phyloP scores from a whole-genome alignment of 2,797 vertebrate species.

The Spondyliosoma cantharus region DNA sequence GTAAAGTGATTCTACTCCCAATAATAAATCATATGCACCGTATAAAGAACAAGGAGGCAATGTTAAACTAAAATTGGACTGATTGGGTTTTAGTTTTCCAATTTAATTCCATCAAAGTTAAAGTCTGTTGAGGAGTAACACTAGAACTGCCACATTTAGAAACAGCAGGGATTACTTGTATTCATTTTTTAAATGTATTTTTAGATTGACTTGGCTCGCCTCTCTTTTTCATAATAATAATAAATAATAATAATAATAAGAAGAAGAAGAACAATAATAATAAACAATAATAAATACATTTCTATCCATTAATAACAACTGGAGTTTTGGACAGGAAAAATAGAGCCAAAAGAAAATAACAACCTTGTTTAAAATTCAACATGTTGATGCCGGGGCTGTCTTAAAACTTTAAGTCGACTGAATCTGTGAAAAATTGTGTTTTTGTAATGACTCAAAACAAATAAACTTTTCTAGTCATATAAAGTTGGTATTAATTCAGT shows the following conservation, averaged over 20 bases:
- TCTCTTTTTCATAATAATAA: background rate
- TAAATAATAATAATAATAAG: too few species aligned
- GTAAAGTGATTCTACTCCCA: conserved; percentile 2
- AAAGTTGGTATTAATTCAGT: too few species aligned
- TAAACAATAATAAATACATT: too few species aligned
- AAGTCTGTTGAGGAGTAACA: background rate
- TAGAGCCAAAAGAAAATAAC: too few species aligned
- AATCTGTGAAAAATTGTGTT: too few species aligned
- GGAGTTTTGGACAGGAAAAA: background rate
- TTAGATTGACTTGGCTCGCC: background rate
- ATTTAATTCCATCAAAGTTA: background rate
- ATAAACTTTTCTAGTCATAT: too few species aligned
- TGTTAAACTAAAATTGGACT: conserved; percentile 15
- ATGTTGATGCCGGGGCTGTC: too few species aligned
- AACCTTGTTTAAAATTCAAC: too few species aligned
- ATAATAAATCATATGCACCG: conserved; percentile 18
- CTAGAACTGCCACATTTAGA: background rate
- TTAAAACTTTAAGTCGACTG: too few species aligned
- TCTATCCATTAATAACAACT: background rate
- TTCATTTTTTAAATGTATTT: background rate
- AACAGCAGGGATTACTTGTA: background rate
- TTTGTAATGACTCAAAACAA: too few species aligned
- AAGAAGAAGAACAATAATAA: too few species aligned
- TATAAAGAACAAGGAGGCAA: background rate
- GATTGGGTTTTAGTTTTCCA: background rate